Conservation (phyloP, 2,113 vertebrate genomes). For the Melospiza georgiana region DNA sequence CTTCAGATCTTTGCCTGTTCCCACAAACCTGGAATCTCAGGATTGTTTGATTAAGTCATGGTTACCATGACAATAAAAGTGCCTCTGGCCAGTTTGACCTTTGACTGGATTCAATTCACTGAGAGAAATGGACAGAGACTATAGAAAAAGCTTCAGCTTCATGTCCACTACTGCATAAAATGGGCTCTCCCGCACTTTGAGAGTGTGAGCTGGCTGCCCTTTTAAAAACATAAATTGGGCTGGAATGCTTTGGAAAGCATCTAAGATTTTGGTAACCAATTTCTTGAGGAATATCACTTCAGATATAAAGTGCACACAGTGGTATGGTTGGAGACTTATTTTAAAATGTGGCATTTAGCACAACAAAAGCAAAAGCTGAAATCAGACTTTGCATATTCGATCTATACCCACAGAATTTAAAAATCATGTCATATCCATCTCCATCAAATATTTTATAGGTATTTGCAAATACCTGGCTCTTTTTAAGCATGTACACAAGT, state of each 20-base stretch:
- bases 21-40: slow-evolving; percentile 83
- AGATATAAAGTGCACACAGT: background rate
- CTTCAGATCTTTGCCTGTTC: slow-evolving; percentile 72
- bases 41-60: slow-evolving; percentile 89
- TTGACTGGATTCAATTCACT: slow-evolving; percentile 85
- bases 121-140: slow-evolving; percentile 77
- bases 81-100: slow-evolving; percentile 88
- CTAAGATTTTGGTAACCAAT: background rate
- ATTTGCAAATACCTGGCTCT: background rate
- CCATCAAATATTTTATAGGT: background rate
- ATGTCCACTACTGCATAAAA: slow-evolving; percentile 38
- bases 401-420: background rate
- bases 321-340: background rate
- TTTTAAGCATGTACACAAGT: background rate
- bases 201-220: background rate
- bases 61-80: slow-evolving; percentile 81
- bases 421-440: background rate
- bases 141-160: slow-evolving; percentile 56
- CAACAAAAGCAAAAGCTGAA: background rate
- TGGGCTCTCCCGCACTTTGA: background rate
- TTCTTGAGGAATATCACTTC: background rate
- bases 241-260: background rate
- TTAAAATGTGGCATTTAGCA: background rate
- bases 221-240: slow-evolving; percentile 11
- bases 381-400: background rate